A percentile compares a stretch with the other conserved stretches of the same genome.
Evolutionary conservation across 2,797 vertebrate species (phyloP).

Genomic region (Todus mexicanus): DNA sequence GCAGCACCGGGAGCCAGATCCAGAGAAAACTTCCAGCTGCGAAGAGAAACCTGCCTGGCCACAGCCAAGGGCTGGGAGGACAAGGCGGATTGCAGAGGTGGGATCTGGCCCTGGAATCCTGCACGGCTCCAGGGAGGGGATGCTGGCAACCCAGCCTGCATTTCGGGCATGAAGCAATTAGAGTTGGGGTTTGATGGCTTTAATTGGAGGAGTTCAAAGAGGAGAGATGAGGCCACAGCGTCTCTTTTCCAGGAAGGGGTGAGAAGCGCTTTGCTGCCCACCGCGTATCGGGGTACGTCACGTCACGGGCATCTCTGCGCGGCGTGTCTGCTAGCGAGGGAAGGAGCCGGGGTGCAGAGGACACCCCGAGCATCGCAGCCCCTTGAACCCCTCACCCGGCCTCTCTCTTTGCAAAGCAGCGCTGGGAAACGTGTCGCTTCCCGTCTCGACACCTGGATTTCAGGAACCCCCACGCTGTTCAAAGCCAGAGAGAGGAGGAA

Average conservation of each 20-base stretch:
- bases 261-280: neutral
- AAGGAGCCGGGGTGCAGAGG: neutral
- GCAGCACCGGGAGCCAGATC: neutral
- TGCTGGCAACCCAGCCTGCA: neutral
- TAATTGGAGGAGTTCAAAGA: neutral
- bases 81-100: too few relatives aligned
- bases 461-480: constrained; percentile 14
- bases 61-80: fast-evolving
- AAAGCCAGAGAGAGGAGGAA: neutral
- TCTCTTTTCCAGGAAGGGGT: neutral
- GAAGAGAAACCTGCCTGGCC: neutral
- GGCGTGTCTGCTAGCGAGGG: fast-evolving
- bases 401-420: neutral
- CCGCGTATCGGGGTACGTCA: fast-evolving
- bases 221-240: fast-evolving
- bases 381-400: neutral
- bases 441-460: neutral
- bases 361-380: neutral
- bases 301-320: fast-evolving
- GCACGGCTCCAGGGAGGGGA: fast-evolving
- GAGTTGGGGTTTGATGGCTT: neutral
- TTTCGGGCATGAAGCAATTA: neutral
- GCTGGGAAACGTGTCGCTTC: neutral
- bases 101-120: fast-evolving
- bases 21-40: neutral